Base-by-base conservation (phyloP, 1,140 invertebrate species). In the Colletes latitarsis region DNA sequence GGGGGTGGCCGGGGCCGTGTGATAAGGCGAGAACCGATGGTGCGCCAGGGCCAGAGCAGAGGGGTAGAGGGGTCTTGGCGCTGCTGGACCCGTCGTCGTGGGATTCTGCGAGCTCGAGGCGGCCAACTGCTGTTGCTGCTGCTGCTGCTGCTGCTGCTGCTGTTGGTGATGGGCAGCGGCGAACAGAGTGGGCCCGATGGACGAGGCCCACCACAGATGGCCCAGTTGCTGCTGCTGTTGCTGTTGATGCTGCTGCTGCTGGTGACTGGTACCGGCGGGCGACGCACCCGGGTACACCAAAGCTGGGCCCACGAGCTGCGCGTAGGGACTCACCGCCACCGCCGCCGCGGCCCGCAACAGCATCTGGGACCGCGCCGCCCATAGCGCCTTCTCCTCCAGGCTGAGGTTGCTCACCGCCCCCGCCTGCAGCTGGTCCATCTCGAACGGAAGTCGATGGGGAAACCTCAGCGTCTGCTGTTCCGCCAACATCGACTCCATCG, bases 401-500 rank as follows among this genome's bases (percentile, higher is more conserved):
- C 95, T 96, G 46, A 97, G 93, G 81, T 96, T 96, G 86, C 95
- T 88, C 94, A 91, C 95, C 94, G 91, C 96, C 8, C 88, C 85
- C 8, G 89, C 85, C 68, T 93, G 92, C n/a, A 93, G 95, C 72
- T 95, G 94, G 81, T 97, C 96, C 89, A 96, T 93, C 77, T 96
- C 96, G 90, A 96, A 97, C 3, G 96, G 95, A 74, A 93, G 90
- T 55, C 96, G 94, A 58, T 96, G 93, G 0, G 96, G 96, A 76
- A 96, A 96, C 66, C 96, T 95, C 77, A 96, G 91, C 79, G 96
- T 95, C 80, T 96, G 96, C 90, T 96, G 96, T 89, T 97, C 96
- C 17, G 96, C 96, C 78, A 97, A 88, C 96, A 97, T 96, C 17
- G 96, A 96, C 90, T 97, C 96, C 96, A 97, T 97, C 41, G 96